Evolutionary conservation across 2,888 invertebrate species (phyloP), one percentile per base, ranked within the genome.

Genomic region (Epistrophe eligans): DNA sequence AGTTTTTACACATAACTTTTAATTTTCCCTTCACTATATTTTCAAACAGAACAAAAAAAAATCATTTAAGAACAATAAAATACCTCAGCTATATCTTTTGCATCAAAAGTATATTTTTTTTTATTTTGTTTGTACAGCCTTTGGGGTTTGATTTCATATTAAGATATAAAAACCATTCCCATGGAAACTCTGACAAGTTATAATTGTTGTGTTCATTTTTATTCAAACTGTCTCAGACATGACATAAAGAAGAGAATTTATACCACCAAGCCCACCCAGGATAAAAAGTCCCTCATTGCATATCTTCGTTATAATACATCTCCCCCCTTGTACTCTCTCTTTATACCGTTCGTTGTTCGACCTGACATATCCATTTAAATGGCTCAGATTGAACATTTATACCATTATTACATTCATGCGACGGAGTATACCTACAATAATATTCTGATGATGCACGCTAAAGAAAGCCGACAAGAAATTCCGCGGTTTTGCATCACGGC

Each of bases 391-490:
- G 82, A 82, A 80, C 85, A 85, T 77, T 85, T 77, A 85, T 85
- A 82, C 82, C 82, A 45, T 77, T 77, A 85, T 82, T 85, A 85
- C 55, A 74, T 57, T 64, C 70, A 79, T 81, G n/a, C n/a, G 77
- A 58, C 40, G 35, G 19, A 13, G 32, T 32, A 17, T 81, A 62
- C n/a, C n/a, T 70, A 64, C 77, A 82, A 82, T 79, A 45, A 77
- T 70, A 70, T 82, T 74, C 45, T 73, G 24, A 24, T 24, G 24
- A 24, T 24, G 67, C 73, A 11, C 43, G 70, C 55, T 67, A 82
- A 85, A 82, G 77, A 77, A 77, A 82, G 77, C 85, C 85, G 82
- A 77, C 82, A 82, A 79, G 74, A 70, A 85, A 82, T 77, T 85
- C 77, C 73, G 85, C 70, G 77, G 85, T 85, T 85, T 85, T 73